Conservation (phyloP, 2,888 invertebrate species). For the Polydrusus cervinus region DNA sequence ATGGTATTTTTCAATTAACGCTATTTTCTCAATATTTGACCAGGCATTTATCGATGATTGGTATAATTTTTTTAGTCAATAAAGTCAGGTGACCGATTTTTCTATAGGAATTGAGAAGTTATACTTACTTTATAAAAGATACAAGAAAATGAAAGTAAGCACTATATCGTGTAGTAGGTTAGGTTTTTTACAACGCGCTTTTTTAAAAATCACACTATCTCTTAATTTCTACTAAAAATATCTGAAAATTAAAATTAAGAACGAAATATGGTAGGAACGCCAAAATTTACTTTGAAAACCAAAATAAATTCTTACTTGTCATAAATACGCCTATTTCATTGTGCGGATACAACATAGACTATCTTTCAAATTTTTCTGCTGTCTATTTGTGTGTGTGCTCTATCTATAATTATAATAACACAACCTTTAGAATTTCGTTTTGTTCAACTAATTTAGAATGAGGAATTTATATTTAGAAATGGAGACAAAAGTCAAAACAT, state of each 20-base stretch:
- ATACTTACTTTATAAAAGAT: too few relatives aligned
- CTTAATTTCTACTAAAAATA: too few relatives aligned
- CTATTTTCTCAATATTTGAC: not conserved
- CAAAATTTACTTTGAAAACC: too few relatives aligned
- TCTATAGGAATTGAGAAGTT: not conserved
- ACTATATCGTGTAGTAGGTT: too few relatives aligned
- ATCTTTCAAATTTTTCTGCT: not conserved
- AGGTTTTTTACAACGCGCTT: too few relatives aligned
- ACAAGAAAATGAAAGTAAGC: too few relatives aligned
- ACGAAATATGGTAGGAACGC: too few relatives aligned
- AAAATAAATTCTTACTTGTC: not conserved
- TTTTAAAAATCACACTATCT: too few relatives aligned
- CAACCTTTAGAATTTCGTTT: not conserved
- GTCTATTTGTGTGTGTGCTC: not conserved
- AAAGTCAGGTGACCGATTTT: not conserved
- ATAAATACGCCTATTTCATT: not conserved
- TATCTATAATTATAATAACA: slow-evolving; percentile 1
- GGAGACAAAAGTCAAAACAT: not conserved
- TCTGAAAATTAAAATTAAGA: too few relatives aligned
- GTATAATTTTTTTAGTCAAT: slow-evolving; percentile 17
- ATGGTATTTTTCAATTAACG: not conserved
- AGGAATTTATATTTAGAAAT: not conserved
- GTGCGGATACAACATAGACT: not conserved
- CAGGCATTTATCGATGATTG: slow-evolving; percentile 8
- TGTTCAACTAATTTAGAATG: not conserved